Conservation (phyloP, 2,113 vertebrate genomes). For the Zapornia atra region DNA sequence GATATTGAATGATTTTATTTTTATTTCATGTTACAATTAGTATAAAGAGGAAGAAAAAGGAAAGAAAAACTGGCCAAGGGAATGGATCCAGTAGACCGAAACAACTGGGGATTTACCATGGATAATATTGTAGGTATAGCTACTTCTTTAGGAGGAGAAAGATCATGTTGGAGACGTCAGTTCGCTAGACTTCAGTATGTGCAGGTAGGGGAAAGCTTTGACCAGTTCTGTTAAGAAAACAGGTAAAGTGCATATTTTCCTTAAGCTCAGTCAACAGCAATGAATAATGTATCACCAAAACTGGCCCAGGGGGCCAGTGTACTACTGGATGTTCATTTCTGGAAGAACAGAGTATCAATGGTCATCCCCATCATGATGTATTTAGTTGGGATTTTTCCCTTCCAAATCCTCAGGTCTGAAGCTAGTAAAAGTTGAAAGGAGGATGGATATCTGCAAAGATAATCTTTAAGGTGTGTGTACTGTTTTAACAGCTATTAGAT, state of each 20-base stretch:
- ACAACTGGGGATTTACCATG: background rate
- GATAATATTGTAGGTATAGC: background rate
- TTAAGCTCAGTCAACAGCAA: background rate
- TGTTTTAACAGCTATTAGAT: conserved; percentile 70
- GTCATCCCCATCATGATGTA: background rate
- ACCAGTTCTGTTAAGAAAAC: background rate
- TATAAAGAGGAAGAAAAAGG: background rate
- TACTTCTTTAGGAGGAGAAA: background rate
- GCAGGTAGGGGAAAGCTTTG: background rate
- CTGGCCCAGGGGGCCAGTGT: background rate
- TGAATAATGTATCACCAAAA: background rate
- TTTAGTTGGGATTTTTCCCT: background rate
- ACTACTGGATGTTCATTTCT: background rate
- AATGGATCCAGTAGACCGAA: background rate
- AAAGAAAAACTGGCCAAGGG: background rate
- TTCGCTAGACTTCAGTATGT: background rate
- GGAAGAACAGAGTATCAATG: background rate
- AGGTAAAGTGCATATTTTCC: background rate
- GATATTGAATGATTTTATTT: background rate
- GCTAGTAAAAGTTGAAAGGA: conserved; percentile 69
- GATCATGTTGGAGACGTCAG: background rate
- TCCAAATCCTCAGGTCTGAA: conserved; percentile 12
- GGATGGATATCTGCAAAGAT: conserved; percentile 56
- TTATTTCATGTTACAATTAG: background rate
- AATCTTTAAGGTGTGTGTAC: conserved; percentile 61